These are phyloP conservation scores for Sinohyriopsis cumingii DNA, from an alignment of 2,888 invertebrate genomes.

Conservation along the genomic window DNA sequence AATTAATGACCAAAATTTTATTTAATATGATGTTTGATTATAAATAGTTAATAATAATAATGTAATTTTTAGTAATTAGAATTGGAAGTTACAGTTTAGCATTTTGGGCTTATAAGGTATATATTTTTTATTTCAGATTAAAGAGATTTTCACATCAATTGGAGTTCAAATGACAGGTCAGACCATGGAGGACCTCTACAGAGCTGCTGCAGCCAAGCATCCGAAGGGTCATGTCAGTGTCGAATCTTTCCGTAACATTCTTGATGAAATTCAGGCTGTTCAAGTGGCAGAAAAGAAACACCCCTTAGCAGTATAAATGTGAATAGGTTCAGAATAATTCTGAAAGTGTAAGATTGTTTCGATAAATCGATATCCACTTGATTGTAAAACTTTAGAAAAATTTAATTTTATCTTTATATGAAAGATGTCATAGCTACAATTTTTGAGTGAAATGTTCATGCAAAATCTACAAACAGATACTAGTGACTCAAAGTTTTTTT, in stretches of 20 bases:
- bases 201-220: constrained; percentile 57
- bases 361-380: no score
- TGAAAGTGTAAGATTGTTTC: no score
- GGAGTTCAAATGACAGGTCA: constrained; percentile 67
- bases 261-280: constrained; percentile 62
- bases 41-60: no score
- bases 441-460: no score
- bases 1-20: no score
- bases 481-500: no score
- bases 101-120: neutral
- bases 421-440: no score
- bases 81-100: neutral
- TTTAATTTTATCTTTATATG: no score
- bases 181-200: constrained; percentile 64
- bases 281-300: constrained; percentile 41
- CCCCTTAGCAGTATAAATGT: constrained; percentile 42
- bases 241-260: constrained; percentile 66
- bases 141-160: constrained; percentile 61
- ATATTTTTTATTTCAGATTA: constrained; percentile 54
- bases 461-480: no score
- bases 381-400: no score
- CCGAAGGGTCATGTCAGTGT: constrained; percentile 69
- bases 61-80: neutral
- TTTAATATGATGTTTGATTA: no score
- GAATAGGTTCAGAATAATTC: no score